A percentile compares a stretch with the other conserved stretches of the same genome.
These are phyloP conservation scores for Stylophora pistillata DNA, from an alignment of 64 coral and sea anemone genomes.

Conservation along the genomic window DNA sequence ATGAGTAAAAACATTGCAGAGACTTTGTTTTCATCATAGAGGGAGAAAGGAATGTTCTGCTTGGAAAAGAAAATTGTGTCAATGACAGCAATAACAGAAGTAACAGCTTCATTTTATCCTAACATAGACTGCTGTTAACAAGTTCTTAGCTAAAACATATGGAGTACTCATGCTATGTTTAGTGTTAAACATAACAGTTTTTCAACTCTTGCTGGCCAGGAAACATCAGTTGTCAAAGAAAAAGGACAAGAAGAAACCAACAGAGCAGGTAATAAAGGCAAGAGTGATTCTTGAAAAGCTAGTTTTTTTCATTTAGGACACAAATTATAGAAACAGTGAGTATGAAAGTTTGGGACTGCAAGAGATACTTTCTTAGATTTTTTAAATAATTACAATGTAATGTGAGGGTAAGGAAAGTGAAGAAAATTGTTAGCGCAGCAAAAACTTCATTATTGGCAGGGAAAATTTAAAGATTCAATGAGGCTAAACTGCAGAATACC, in stretches of 20 bases:
- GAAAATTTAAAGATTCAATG: neutral
- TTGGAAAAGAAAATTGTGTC: too few relatives aligned
- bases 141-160: too few relatives aligned
- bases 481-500: too few relatives aligned
- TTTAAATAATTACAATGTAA: neutral
- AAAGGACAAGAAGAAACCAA: conserved; percentile 51
- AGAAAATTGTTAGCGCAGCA: neutral
- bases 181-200: neutral
- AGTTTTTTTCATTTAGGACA: too few relatives aligned
- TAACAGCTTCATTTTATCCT: too few relatives aligned
- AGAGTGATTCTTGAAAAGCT: neutral
- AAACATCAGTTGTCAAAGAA: conserved; percentile 36
- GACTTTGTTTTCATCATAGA: too few relatives aligned
- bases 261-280: neutral
- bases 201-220: neutral
- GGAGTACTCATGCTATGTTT: neutral
- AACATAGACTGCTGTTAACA: too few relatives aligned
- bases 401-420: neutral
- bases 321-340: neutral
- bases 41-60: too few relatives aligned
- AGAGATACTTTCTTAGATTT: neutral
- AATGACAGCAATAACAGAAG: too few relatives aligned
- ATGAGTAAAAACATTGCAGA: neutral
- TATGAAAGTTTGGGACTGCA: too few relatives aligned
- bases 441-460: neutral